These are phyloP conservation scores for Leptodirus hochenwartii DNA, from an alignment of 2,888 invertebrate genomes.

Conservation along the genomic window DNA sequence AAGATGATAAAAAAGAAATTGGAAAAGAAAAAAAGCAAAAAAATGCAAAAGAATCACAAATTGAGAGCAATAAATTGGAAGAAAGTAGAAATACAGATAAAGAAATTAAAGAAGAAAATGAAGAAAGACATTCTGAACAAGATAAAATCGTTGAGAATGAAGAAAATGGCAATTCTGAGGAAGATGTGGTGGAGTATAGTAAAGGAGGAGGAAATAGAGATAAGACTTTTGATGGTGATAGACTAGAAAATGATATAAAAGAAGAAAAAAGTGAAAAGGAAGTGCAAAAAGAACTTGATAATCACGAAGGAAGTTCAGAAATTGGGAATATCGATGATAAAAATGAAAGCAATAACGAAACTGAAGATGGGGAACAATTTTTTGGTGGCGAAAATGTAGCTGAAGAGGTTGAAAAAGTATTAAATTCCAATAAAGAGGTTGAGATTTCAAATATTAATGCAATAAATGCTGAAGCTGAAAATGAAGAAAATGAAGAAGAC, in stretches of 20 bases:
- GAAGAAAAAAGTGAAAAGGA: background rate
- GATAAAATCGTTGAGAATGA: constrained; percentile 4
- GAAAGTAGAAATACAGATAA: constrained; percentile 9
- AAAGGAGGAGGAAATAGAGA: constrained; percentile 3
- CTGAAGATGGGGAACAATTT: too few species aligned
- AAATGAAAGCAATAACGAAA: too few species aligned
- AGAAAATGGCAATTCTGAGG: constrained; percentile 6
- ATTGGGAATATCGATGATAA: too few species aligned
- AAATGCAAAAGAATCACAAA: constrained; percentile 9
- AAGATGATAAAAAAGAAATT: constrained; percentile 10
- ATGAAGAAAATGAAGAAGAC: constrained; percentile 8
- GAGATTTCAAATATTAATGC: constrained; percentile 1
- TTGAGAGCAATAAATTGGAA: constrained; percentile 6
- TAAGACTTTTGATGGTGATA: background rate
- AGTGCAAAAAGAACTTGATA: background rate
- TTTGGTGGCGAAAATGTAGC: too few species aligned
- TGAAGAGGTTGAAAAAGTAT: too few species aligned
- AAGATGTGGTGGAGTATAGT: background rate
- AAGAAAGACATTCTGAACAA: constrained; percentile 2
- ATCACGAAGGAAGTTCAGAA: background rate
- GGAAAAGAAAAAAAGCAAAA: constrained; percentile 9
- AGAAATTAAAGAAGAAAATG: constrained; percentile 7
- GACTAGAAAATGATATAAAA: background rate
- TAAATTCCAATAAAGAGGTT: background rate
- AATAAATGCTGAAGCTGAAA: background rate